Percentiles rank a stretch among this genome's conserved stretches.
Conservation (phyloP, 1,140 invertebrate species). For the Bicyclus anynana region DNA sequence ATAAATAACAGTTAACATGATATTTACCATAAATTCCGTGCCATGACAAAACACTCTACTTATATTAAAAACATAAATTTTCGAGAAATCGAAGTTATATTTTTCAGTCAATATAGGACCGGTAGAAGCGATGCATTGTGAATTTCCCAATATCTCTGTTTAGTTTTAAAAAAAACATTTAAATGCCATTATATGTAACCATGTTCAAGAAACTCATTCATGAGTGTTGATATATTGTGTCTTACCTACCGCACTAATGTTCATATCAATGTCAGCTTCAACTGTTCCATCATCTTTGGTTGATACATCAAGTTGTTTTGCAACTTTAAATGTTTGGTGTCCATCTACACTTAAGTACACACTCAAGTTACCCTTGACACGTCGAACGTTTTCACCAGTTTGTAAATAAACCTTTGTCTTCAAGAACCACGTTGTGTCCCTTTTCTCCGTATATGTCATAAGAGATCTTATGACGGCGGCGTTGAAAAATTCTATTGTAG, state of each 20-base stretch:
- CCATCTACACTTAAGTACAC: slow-evolving; percentile 42
- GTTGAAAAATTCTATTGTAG: slow-evolving; percentile 77
- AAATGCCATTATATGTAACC: no score
- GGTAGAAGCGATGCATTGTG: no score
- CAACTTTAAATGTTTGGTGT: slow-evolving; percentile 36
- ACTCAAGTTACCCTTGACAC: slow-evolving; percentile 37
- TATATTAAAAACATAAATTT: no score
- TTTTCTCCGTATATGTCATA: slow-evolving; percentile 58
- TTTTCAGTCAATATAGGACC: no score
- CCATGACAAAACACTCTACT: no score
- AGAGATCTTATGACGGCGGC: slow-evolving; percentile 77
- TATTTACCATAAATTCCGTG: no score
- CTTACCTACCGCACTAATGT: slow-evolving; percentile 46
- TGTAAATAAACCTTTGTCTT: slow-evolving; percentile 77
- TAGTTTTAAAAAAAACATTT: no score
- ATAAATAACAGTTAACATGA: not conserved
- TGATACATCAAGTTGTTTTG: slow-evolving; percentile 29
- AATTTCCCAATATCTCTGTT: no score
- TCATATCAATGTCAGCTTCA: slow-evolving; percentile 48
- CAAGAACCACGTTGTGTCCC: slow-evolving; percentile 63
- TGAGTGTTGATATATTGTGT: not conserved
- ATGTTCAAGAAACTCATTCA: no score
- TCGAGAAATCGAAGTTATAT: no score
- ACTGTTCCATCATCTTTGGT: slow-evolving; percentile 40
- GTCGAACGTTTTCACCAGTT: slow-evolving; percentile 43